A percentile compares a stretch with the other conserved stretches of the same genome.
Evolutionary conservation across 2,888 invertebrate species (phyloP).

Genomic region (Dichetophora obliterata): DNA sequence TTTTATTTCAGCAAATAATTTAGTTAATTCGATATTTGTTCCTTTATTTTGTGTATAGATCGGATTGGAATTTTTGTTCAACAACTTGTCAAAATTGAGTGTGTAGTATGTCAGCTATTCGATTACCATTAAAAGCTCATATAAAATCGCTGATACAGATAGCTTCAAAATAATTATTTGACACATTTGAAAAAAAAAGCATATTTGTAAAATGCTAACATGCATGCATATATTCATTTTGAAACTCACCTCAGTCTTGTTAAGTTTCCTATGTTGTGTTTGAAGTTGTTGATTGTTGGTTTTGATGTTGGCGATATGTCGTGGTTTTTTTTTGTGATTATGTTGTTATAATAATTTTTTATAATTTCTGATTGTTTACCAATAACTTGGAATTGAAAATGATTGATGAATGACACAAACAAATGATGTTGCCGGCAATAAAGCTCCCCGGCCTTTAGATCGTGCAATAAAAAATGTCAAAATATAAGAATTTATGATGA

Average conservation of each 20-base stretch:
- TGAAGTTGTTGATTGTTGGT: constrained; percentile 45
- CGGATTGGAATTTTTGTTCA: neutral
- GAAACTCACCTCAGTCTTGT: constrained; percentile 68
- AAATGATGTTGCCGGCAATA: neutral
- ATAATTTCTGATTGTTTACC: neutral
- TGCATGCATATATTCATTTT: no score
- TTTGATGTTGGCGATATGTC: neutral
- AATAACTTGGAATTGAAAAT: constrained; percentile 2
- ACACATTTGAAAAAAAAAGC: neutral
- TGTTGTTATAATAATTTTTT: neutral
- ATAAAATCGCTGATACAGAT: neutral
- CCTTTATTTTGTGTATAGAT: no score
- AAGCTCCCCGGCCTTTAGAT: neutral
- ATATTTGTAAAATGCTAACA: neutral
- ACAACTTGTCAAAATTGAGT: neutral
- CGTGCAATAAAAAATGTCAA: neutral
- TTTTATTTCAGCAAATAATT: constrained; percentile 19
- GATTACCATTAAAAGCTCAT: neutral
- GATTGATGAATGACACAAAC: neutral
- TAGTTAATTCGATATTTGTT: no score
- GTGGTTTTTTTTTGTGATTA: neutral
- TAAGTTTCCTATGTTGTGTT: constrained; percentile 63
- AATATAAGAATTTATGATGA: neutral
- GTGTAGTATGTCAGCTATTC: constrained; percentile 12
- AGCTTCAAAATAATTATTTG: no score